These are phyloP conservation scores for Drosophila arawakana DNA, from an alignment of 1,140 invertebrate genomes.

Conservation along the genomic window DNA sequence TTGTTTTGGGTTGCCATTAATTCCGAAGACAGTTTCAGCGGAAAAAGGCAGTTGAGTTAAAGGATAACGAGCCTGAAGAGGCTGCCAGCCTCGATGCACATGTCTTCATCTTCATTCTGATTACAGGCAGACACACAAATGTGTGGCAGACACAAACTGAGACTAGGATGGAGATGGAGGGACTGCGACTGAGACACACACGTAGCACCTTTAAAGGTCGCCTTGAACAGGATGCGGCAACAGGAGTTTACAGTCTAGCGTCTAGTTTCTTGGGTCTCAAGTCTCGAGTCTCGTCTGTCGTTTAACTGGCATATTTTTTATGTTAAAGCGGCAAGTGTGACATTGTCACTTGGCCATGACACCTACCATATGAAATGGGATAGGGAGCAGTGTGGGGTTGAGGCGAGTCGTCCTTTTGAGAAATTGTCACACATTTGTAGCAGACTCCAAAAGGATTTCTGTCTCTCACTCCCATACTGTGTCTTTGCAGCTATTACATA, in stretches of 20 bases:
- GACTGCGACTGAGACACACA: constrained; percentile 28
- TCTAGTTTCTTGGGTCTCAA: not conserved
- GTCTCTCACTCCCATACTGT: not conserved
- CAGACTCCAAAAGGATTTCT: constrained; percentile 17
- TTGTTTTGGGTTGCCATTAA: constrained; percentile 54
- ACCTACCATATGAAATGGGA: constrained; percentile 42
- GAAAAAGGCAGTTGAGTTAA: constrained; percentile 64
- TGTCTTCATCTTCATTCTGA: constrained; percentile 71
- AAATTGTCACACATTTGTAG: constrained; percentile 80
- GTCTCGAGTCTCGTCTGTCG: not conserved
- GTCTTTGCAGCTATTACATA: constrained; percentile 56
- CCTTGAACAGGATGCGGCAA: constrained; percentile 36
- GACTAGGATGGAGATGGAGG: not conserved
- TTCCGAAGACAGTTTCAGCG: constrained; percentile 49
- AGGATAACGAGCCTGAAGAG: constrained; percentile 70
- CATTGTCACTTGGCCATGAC: constrained; percentile 77
- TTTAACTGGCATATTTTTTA: constrained; percentile 43
- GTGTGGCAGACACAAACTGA: constrained; percentile 30
- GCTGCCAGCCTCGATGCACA: constrained; percentile 59
- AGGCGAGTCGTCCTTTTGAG: constrained; percentile 56
- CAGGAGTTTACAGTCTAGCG: constrained; percentile 11
- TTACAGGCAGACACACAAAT: constrained; percentile 7
- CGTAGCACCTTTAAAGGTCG: constrained; percentile 60
- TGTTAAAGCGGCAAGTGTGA: constrained; percentile 71
- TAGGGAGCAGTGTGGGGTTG: constrained; percentile 6